Evolutionary conservation across 1,140 invertebrate genomes (phyloP), one percentile per base, ranked within the genome.

Genomic region (Triops cancriformis): DNA sequence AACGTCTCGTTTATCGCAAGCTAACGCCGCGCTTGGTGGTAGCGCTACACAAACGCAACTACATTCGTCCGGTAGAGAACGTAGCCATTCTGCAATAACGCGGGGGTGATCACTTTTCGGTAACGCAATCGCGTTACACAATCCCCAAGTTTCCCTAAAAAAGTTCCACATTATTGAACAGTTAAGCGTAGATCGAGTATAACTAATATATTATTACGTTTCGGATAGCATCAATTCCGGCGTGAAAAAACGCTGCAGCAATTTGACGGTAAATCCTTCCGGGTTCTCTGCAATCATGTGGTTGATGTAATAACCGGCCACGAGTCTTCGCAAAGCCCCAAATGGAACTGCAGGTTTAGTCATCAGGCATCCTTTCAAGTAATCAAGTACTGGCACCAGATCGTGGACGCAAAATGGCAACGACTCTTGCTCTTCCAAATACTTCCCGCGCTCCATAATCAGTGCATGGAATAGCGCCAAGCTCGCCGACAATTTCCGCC

Each of bases 401-500:
- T 64, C 51, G 51, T 64, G 51, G 51, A 64, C 7, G 23, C 51
- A 64, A 18, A 64, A 18, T 5, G 9, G n/a, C 51, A 64, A 64
- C 14, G 11, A 64, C 18, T 64, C 51, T 23, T 64, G 51, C 23
- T 9, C 18, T 64, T 64, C 51, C 51, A 64, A 14, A 64, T 64
- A 64, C 14, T 64, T 64, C n/a, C 51, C 51, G 9, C 77, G 64
- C 27, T 78, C 77, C 26, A 78, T 26, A 2, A 78, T 72, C n/a
- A 78, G n/a, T 14, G 77, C 26, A 43, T 78, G 77, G 26, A 78
- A 43, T 12, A 73, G 51, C 12, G 42, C 41, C 18, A 78, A 37
- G 1, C 31, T 41, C 9, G 73, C 1, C 3, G 73, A 74, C 73
- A 78, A 27, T 18, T 73, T 72, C n/a, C 41, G 14, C 77, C 77